Evolutionary conservation across 2,888 invertebrate species (phyloP), one percentile per base, ranked within the genome.

Genomic region (Exocentrus adspersus): DNA sequence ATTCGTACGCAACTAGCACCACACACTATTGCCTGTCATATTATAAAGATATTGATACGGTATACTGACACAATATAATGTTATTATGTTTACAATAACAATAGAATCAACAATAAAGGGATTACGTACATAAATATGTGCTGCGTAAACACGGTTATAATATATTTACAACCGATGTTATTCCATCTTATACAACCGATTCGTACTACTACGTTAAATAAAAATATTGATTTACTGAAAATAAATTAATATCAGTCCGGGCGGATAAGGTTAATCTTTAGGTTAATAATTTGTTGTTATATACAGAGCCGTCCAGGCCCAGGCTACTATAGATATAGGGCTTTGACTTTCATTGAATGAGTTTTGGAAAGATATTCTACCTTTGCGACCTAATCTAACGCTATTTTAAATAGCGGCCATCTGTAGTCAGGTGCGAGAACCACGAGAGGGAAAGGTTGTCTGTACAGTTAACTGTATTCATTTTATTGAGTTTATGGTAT

Each of bases 221-320:
- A 37, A 37, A 37, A n/a, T 37, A 37, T 37, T 37, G 37, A 37
- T 37, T 37, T 37, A 37, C n/a, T 37, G 37, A 37, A 37, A 37
- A 12, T 37, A 37, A 37, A 37, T 37, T 37, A 37, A 37, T n/a
- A 37, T 37, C 14, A 5, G 2, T 1, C n/a, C 37, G 14, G 37
- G 12, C 1, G 5, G 12, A 12, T n/a, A n/a, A 37, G 12, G 1
- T n/a, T 5, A 2, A n/a, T 37, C 37, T 2, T 37, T 37, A n/a
- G n/a, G n/a, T n/a, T n/a, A n/a, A n/a, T n/a, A n/a, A n/a, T n/a
- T n/a, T n/a, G n/a, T n/a, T n/a, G n/a, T n/a, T n/a, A n/a, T n/a
- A n/a, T n/a, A n/a, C n/a, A n/a, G n/a, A n/a, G n/a, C n/a, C n/a
- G n/a, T n/a, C n/a, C n/a, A n/a, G n/a, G n/a, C n/a, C n/a, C n/a